Base-by-base conservation (phyloP, 1,140 invertebrate genomes). In the Micrasema minimum region DNA sequence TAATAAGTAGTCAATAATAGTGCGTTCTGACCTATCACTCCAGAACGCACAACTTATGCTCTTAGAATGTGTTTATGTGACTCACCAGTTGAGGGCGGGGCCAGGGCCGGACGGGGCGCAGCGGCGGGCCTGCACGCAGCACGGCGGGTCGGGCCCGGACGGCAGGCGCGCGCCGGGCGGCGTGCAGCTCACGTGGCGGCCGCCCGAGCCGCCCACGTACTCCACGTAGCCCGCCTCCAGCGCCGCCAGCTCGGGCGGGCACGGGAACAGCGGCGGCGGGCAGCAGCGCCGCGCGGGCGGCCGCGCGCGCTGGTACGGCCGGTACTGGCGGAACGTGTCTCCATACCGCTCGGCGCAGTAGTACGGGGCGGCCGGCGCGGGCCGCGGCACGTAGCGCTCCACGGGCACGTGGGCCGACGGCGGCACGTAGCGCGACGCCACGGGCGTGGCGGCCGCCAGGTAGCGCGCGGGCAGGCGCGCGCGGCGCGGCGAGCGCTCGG, bases 341-440 rank as follows among this genome's bases (percentile, higher is more conserved):
- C 85, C 79, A 57, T 83, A 85, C 64, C 83, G 78, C 2, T 74
- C 83, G 5, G 82, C 67, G 71, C 81, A 82, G 73, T 82, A 84
- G 76, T 84, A 84, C 12, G 82, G 80, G 78, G 82, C 66, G 64
- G 86, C 84, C 51, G 87, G 85, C 5, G 85, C 85, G 43, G 87
- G 87, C 69, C 87, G 84, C 38, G 89, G 89, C 69, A 90, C 88
- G 74, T 90, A 89, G 72, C 89, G 83, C 79, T 90, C 89, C 48
- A 90, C 89, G 6, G 89, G 89, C 69, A 88, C 88, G 78, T 90
- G 89, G 38, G 89, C 88, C 55, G 88, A 88, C 2, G 89, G 89
- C 1, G 88, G 88, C 66, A 90, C 85, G 68, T 90, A 90, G 50
- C 86, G 82, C 11, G 62, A 71, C 64, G 23, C 69, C 14, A 69